These are phyloP conservation scores for Botia kubotai DNA, from an alignment of 2,797 vertebrate genomes.

Conservation along the genomic window DNA sequence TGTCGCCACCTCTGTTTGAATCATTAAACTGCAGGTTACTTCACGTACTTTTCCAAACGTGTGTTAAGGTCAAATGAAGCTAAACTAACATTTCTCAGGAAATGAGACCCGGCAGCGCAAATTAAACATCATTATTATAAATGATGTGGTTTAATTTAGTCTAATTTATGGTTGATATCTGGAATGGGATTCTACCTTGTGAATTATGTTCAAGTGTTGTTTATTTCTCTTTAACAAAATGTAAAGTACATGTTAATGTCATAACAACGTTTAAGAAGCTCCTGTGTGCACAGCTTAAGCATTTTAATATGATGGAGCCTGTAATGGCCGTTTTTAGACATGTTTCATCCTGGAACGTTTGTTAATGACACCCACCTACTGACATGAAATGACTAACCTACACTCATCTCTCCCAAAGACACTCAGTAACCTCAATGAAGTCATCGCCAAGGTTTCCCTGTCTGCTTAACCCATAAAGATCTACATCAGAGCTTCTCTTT, in stretches of 20 bases:
- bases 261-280: too few species aligned
- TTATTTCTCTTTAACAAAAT: slow-evolving; percentile 55
- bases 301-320: slow-evolving; percentile 57
- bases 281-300: too few species aligned
- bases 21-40: too few species aligned
- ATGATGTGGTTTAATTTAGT: too few species aligned
- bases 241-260: slow-evolving; percentile 55
- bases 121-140: too few species aligned
- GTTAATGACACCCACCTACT: slow-evolving; percentile 43
- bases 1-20: too few species aligned
- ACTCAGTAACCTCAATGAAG: background rate
- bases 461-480: background rate
- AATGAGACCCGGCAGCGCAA: too few species aligned
- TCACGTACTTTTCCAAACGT: too few species aligned
- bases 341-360: slow-evolving; percentile 58
- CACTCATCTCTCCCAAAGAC: background rate
- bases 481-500: slow-evolving; percentile 39
- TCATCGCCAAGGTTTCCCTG: background rate
- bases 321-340: slow-evolving; percentile 70
- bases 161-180: too few species aligned
- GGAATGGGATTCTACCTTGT: background rate
- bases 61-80: too few species aligned
- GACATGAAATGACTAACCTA: slow-evolving; percentile 5
- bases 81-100: too few species aligned
- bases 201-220: slow-evolving; percentile 54